Evolutionary conservation across 2,888 invertebrate species (phyloP).

Genomic region (Romanomermis culicivorax): DNA sequence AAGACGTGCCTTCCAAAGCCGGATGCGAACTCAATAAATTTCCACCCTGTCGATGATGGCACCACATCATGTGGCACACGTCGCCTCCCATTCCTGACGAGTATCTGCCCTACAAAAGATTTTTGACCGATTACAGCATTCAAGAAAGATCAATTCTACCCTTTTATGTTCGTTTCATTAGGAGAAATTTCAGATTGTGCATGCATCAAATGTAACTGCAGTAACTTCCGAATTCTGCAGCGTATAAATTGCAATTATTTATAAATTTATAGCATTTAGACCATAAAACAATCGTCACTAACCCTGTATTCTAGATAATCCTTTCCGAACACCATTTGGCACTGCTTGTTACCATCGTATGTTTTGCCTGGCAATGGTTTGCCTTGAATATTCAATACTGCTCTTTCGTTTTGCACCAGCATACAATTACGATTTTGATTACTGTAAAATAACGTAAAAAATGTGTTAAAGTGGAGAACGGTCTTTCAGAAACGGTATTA

Average conservation of each 20-base stretch:
- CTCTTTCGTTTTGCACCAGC: background rate
- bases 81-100: no score
- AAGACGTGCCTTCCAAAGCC: slow-evolving; percentile 8
- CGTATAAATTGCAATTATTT: no score
- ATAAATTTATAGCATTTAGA: no score
- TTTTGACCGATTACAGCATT: no score
- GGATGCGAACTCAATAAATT: slow-evolving; percentile 24
- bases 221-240: no score
- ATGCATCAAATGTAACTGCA: no score
- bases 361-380: background rate
- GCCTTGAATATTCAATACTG: background rate
- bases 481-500: no score
- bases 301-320: background rate
- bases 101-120: no score
- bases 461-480: background rate
- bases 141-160: no score
- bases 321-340: background rate
- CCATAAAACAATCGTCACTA: no score
- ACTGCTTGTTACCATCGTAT: background rate
- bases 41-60: slow-evolving; percentile 23
- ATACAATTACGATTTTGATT: background rate
- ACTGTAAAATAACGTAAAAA: background rate
- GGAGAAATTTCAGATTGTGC: no score
- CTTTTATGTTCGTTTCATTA: no score
- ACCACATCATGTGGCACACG: slow-evolving; percentile 30